Evolutionary conservation across 1,140 invertebrate species (phyloP).

Genomic region (Drosophila littoralis): DNA sequence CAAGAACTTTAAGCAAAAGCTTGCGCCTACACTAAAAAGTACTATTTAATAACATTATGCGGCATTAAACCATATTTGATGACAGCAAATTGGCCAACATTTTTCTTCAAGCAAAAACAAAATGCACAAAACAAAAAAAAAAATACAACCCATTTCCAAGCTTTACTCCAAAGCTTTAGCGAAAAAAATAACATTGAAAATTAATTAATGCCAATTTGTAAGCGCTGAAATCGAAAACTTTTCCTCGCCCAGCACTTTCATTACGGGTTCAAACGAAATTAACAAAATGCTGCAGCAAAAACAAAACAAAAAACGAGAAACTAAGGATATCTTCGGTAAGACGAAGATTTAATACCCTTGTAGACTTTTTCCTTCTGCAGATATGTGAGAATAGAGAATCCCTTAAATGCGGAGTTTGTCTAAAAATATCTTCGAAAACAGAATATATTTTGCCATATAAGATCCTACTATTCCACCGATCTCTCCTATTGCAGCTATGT

Average conservation of each 20-base stretch:
- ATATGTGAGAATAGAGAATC: too few species aligned
- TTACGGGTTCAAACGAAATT: constrained; percentile 72
- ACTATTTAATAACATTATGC: constrained; percentile 1
- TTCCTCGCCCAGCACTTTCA: constrained; percentile 64
- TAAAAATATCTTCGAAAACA: too few species aligned
- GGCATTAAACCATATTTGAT: background rate
- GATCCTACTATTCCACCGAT: too few species aligned
- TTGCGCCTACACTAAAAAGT: constrained; percentile 29
- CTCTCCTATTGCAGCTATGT: too few species aligned
- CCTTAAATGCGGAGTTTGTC: too few species aligned
- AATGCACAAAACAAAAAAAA: background rate
- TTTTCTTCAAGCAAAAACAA: constrained; percentile 29
- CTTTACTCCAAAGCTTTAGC: constrained; percentile 6
- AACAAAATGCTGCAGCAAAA: constrained; percentile 43
- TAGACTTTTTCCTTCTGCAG: too few species aligned
- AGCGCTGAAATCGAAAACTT: constrained; percentile 79
- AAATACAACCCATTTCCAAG: constrained; percentile 18
- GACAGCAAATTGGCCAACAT: constrained; percentile 51
- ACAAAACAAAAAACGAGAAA: background rate
- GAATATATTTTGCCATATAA: too few species aligned
- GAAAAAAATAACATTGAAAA: constrained; percentile 65
- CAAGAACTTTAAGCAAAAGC: background rate
- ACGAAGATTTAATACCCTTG: too few species aligned
- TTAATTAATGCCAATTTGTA: constrained; percentile 82
- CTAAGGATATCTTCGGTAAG: too few species aligned